These are phyloP conservation scores for Manduca sexta DNA, from an alignment of 1,140 invertebrate species.

Conservation along the genomic window DNA sequence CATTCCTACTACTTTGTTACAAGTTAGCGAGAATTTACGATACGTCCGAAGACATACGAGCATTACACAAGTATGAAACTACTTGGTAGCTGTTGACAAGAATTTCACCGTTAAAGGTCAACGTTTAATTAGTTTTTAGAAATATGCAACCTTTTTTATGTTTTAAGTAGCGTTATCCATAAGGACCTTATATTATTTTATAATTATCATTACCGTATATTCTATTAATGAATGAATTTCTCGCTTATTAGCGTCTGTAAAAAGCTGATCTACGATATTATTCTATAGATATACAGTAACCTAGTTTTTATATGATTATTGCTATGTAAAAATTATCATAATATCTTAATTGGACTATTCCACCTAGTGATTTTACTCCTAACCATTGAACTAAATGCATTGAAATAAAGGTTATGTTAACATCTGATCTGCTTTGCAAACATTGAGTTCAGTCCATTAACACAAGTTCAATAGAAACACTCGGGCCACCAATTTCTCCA, in stretches of 20 bases:
- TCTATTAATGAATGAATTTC: slow-evolving; percentile 9
- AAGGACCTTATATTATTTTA: neutral
- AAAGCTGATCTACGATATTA: slow-evolving; percentile 26
- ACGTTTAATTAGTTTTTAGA: neutral
- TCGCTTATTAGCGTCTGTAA: slow-evolving; percentile 57
- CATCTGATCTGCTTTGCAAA: neutral
- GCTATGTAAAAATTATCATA: no score
- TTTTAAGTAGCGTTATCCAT: no score
- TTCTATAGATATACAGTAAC: no score
- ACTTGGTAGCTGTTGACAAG: neutral
- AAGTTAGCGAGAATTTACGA: slow-evolving; percentile 3
- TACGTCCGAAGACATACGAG: neutral
- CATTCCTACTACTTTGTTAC: slow-evolving; percentile 3
- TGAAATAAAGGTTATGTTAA: no score
- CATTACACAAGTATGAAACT: neutral
- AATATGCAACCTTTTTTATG: neutral
- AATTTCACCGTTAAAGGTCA: slow-evolving; percentile 3
- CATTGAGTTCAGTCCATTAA: neutral
- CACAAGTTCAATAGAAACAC: neutral
- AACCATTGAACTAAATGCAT: no score
- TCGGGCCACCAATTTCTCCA: slow-evolving; percentile 63
- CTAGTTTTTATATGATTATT: no score
- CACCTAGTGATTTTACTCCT: no score
- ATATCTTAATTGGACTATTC: no score
- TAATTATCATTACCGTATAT: slow-evolving; percentile 31